Base-by-base conservation (phyloP, 2,888 invertebrate species). In the Drosophila infuscata region DNA sequence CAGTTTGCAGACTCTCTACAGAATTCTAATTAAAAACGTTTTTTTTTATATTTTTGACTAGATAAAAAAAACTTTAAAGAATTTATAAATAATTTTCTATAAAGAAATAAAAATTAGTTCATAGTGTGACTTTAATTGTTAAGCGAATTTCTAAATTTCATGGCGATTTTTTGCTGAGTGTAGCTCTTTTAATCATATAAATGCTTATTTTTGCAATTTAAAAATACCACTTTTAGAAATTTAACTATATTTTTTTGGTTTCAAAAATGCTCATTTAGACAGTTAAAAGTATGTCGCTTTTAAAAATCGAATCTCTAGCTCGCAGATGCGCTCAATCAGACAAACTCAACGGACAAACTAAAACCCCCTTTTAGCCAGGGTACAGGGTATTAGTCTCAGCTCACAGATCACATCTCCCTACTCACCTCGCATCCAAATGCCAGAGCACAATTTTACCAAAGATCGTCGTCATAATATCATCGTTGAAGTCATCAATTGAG, bases 361-460 rank as follows among this genome's bases (percentile, higher is more conserved):
- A 20, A 7, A 12, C 12, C 1, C 46, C 46, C 12, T 7, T 2
- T 17, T 9, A 9, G 49, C 0, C 17, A 49, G 49, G 51, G 11
- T 51, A 12, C 30, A 30, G 30, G n/a, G 17, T 25, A 46, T 30
- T 11, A 11, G 6, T 6, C 11, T 11, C 5, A 51, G 3, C 0
- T 11, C 30, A 12, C 3, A 32, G 1, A 1, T 20, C 9, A 2
- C 3, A 11, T 8, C 1, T 11, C 1, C 8, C 12, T 3, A 68
- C 83, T 82, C 89, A 95, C 98, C 97, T 96, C n/a, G 97, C 97
- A 90, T 98, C 98, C 88, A 99, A 95, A 94, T 99, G 99, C 99
- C 99, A 99, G 36, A 97, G 94, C 94, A 98, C 95, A 76, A 99
- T 98, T 92, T 96, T 96, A 67, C 96, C 96, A 90, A 98, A 99